Evolutionary conservation across 2,113 vertebrate species (phyloP), one percentile per base, ranked within the genome.

Genomic region (Struthio camelus): DNA sequence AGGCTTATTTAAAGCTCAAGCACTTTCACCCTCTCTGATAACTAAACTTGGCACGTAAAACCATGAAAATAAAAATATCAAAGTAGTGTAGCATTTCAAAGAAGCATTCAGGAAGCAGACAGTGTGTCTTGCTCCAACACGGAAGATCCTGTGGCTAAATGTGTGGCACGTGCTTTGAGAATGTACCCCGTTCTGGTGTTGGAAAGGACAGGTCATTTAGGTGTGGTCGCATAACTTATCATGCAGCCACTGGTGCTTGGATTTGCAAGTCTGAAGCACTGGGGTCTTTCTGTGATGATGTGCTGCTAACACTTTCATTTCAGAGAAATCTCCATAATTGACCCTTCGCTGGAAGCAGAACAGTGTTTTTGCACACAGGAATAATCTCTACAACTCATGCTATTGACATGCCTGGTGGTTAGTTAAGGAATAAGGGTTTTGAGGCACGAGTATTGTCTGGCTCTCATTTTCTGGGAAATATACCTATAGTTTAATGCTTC

Each of bases 61-160:
- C 78, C 76, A 58, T 32, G 61, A 94, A 96, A 97, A 95, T 94
- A 96, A 92, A 97, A 96, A 96, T 95, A 88, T 81, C 94, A 13
- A 91, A 84, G 94, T 58, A 93, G 96, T 96, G 83, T 97, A 96
- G 67, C 14, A 14, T 97, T 97, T 97, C 96, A 97, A 95, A 96
- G 94, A 91, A 89, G 77, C 32, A 91, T 96, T 59, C 80, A 94
- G 95, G 92, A 97, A 94, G 92, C 80, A 97, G 96, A 91, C 90
- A 94, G 76, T 14, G 20, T 75, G 94, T 91, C 96, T 93, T 95
- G 85, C 56, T 59, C 66, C 85, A 77, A 7, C 51, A 11, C 1
- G 1, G 77, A 83, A 44, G 91, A 40, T 34, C 65, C 44, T 70
- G 56, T 44, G 66, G 67, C 40, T 85, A 82, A 90, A 69, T 17